Percentiles rank a stretch among this genome's conserved stretches.
Evolutionary conservation across 1,140 invertebrate species (phyloP).

Genomic region (Lordiphosa mommai): DNA sequence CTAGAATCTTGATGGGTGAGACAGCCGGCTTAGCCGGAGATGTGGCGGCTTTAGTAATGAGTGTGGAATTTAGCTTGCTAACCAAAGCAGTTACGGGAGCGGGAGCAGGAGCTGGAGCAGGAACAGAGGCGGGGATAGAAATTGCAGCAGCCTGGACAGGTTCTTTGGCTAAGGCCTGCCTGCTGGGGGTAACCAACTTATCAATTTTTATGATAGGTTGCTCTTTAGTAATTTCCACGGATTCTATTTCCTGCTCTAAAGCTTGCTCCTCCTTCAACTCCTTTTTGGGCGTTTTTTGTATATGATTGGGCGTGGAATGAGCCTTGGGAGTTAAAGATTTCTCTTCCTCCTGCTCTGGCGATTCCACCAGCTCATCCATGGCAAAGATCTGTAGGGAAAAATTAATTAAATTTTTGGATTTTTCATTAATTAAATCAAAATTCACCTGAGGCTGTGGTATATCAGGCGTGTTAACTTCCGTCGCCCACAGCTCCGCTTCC

Average conservation of each 20-base stretch:
- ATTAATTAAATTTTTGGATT: not conserved
- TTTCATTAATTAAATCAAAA: not conserved
- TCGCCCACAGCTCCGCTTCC: slow-evolving; percentile 18
- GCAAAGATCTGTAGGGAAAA: slow-evolving; percentile 10
- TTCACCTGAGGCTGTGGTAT: slow-evolving; percentile 16
- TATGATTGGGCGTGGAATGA: slow-evolving; percentile 36
- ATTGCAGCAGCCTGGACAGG: not conserved
- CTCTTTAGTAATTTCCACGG: not conserved
- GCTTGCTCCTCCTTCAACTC: not conserved
- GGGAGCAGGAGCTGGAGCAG: not conserved
- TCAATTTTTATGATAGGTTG: not conserved
- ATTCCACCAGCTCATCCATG: not conserved
- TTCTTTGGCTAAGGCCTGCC: not conserved
- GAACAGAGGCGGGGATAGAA: not conserved
- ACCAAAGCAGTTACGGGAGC: not conserved
- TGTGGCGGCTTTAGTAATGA: not conserved
- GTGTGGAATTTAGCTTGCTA: too few relatives aligned
- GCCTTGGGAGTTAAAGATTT: slow-evolving; percentile 24
- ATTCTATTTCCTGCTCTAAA: slow-evolving; percentile 1
- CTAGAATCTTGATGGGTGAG: not conserved
- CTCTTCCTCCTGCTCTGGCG: not conserved
- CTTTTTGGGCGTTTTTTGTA: not conserved
- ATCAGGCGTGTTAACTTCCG: not conserved
- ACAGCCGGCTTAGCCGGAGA: not conserved
- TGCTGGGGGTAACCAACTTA: not conserved